phyloP scores from a whole-genome alignment of 2,113 vertebrate genomes.

The Cyanistes caeruleus region DNA sequence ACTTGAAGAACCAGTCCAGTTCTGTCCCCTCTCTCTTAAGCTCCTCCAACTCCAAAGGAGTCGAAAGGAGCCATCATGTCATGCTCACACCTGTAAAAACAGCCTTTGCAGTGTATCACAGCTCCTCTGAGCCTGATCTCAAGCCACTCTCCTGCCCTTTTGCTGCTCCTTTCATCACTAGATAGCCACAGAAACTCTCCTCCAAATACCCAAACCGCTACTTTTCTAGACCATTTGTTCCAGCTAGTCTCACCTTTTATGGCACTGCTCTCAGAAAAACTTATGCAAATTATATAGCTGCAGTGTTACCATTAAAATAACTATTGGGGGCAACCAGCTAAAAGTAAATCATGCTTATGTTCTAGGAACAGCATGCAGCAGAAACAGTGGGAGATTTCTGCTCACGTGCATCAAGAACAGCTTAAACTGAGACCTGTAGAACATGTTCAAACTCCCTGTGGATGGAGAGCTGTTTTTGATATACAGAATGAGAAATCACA shows the following conservation, averaged over 20 bases:
- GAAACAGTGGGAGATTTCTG: not conserved
- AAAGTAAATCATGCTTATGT: slow-evolving; percentile 13
- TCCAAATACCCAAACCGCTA: not conserved
- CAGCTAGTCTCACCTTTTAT: not conserved
- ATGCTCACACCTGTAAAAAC: not conserved
- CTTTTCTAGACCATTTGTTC: not conserved
- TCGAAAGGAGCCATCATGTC: not conserved
- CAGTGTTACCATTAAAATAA: slow-evolving; percentile 8
- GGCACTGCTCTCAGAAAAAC: not conserved
- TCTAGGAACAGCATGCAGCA: not conserved
- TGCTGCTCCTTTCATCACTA: not conserved
- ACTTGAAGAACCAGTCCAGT: not conserved
- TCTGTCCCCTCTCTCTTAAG: not conserved
- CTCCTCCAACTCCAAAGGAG: not conserved
- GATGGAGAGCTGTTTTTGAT: not conserved
- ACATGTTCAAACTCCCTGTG: not conserved
- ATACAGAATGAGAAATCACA: not conserved
- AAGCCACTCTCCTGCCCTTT: not conserved
- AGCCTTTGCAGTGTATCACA: not conserved
- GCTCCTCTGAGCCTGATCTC: not conserved
- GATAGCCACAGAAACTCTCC: not conserved
- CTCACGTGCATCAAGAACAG: not conserved
- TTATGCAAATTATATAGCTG: slow-evolving; percentile 10
- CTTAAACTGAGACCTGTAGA: not conserved
- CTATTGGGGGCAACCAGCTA: not conserved